These are phyloP conservation scores for Raja brachyura DNA, from an alignment of 2,113 vertebrate genomes.

Conservation along the genomic window DNA sequence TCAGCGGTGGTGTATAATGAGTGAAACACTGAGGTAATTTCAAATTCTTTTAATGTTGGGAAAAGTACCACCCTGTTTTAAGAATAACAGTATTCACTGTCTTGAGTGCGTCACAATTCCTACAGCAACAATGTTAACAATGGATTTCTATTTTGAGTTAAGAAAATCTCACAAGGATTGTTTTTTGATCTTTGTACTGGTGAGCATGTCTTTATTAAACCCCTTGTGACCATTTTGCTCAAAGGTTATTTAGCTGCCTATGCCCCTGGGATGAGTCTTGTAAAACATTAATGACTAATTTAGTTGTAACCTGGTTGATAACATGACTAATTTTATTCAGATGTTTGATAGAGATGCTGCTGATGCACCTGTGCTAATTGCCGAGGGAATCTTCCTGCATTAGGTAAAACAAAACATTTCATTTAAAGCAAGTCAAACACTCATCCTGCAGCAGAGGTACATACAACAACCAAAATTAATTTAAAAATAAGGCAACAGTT, in stretches of 20 bases:
- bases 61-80: neutral
- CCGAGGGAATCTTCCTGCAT: neutral
- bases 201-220: conserved; percentile 18
- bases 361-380: neutral
- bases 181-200: neutral
- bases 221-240: neutral
- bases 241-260: neutral
- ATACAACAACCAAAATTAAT: neutral
- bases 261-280: neutral
- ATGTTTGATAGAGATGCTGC: neutral
- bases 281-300: conserved; percentile 24
- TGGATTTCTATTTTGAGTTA: conserved; percentile 14
- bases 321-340: conserved; percentile 1
- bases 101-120: neutral
- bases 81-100: neutral
- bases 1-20: neutral
- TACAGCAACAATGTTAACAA: neutral
- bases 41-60: neutral
- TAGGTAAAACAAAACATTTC: neutral
- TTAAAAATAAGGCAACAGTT: neutral
- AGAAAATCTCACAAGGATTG: neutral
- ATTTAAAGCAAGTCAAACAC: neutral
- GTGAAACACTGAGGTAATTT: neutral
- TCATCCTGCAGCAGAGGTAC: neutral
- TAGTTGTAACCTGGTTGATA: neutral